Evolutionary conservation across 1,140 invertebrate genomes (phyloP).

Genomic region (Leptoteleia sp.): DNA sequence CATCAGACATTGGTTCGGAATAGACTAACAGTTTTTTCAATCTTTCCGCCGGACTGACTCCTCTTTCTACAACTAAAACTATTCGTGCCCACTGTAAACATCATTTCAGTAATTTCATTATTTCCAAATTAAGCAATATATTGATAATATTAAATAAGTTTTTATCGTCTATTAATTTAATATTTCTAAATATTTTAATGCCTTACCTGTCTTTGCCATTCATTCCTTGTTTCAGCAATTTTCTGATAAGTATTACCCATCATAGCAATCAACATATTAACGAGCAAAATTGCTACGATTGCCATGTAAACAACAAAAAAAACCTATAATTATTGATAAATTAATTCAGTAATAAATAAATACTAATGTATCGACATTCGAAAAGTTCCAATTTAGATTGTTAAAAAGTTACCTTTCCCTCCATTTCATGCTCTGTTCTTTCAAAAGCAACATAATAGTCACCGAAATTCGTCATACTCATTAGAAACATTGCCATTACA

Average conservation of each 20-base stretch:
- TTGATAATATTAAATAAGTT: no score
- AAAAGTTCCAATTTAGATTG: no score
- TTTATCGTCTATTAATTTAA: no score
- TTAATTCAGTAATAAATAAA: slow-evolving; percentile 27
- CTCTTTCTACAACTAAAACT: slow-evolving; percentile 97
- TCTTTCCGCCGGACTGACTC: slow-evolving; percentile 92
- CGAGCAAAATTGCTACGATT: slow-evolving; percentile 95
- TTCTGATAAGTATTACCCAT: slow-evolving; percentile 99
- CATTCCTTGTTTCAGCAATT: slow-evolving; percentile 97
- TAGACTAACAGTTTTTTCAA: slow-evolving; percentile 91
- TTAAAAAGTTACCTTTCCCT: slow-evolving; percentile 95
- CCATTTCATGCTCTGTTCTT: slow-evolving; percentile 91
- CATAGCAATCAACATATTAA: slow-evolving; percentile 99
- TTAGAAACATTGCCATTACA: slow-evolving; percentile 98
- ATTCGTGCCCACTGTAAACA: slow-evolving; percentile 96
- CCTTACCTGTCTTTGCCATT: slow-evolving; percentile 97
- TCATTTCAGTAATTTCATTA: no score
- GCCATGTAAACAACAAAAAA: slow-evolving; percentile 98
- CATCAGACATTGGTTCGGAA: no score
- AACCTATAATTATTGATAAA: slow-evolving; percentile 82
- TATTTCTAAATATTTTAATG: slow-evolving; percentile 30
- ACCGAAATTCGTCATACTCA: slow-evolving; percentile 98
- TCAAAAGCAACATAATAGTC: slow-evolving; percentile 95
- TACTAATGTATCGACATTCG: neutral
- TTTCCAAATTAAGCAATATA: no score